phyloP scores from a whole-genome alignment of 2,888 invertebrate species.

The Syrphus vitripennis region DNA sequence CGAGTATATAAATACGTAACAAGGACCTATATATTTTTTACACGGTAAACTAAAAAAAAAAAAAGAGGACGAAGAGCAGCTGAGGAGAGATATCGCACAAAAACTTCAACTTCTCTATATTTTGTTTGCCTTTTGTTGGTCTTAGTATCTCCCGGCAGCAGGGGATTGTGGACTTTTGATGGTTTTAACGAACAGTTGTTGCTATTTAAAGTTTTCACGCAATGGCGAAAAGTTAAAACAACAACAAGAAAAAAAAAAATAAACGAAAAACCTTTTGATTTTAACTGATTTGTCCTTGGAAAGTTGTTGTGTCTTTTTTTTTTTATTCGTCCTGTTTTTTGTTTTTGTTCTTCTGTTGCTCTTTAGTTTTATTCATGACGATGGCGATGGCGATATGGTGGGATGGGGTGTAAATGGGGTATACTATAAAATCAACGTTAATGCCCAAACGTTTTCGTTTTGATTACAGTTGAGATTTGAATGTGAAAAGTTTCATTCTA shows the following conservation, averaged over 20 bases:
- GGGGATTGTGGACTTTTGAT: conserved; percentile 21
- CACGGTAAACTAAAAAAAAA: neutral
- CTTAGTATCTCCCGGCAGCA: neutral
- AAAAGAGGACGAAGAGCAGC: neutral
- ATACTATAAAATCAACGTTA: conserved; percentile 57
- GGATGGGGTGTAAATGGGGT: conserved; percentile 30
- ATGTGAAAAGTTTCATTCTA: conserved; percentile 58
- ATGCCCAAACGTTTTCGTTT: conserved; percentile 45
- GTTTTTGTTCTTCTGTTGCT: neutral
- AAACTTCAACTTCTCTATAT: neutral
- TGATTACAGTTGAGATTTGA: conserved; percentile 62
- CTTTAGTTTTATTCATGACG: neutral
- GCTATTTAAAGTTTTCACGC: conserved; percentile 58
- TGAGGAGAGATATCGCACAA: neutral
- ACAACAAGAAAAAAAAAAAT: neutral
- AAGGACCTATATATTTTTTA: conserved; percentile 2
- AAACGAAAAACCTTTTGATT: conserved; percentile 44
- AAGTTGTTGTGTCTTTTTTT: neutral
- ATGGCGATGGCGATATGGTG: no score
- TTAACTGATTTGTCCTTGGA: conserved; percentile 52
- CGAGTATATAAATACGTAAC: neutral
- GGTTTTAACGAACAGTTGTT: conserved; percentile 35
- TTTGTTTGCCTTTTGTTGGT: neutral
- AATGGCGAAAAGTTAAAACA: conserved; percentile 40
- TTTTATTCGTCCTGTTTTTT: neutral